Base-by-base conservation (phyloP, 1,140 invertebrate species). In the Drosophila novamexicana region DNA sequence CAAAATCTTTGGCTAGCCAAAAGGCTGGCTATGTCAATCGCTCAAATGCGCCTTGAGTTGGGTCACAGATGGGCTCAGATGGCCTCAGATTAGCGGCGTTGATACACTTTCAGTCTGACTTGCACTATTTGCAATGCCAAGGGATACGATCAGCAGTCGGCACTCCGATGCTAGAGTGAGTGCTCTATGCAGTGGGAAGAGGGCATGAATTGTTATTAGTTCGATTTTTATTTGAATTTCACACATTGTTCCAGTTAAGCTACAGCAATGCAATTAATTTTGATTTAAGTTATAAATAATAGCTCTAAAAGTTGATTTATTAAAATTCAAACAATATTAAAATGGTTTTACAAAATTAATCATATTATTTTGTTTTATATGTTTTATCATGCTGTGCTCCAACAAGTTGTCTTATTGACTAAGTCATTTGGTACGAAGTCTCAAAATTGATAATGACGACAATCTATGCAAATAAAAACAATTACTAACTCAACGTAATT, bases 11-110 rank as follows among this genome's bases (percentile, higher is more conserved):
- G 50, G 29, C 29, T 45, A 22, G 22, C 22, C 3, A 22, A 22
- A 22, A 36, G 34, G 4, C 9, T 6, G 6, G 47, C 52, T 64
- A 53, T 75, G 73, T 75, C 73, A 75, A 75, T 75, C 72, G 71
- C 36, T 63, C 52, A 66, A 66, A 49, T 56, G 52, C 34, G 47
- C 45, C 7, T 32, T 22, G 32, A 52, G 29, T 34, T 36, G 40
- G 32, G 42, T 18, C 49, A 40, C 16, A 29, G 56, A 59, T 64
- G 68, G 61, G 67, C 59, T 70, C 32, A 47, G 52, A 57, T 59
- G 71, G 65, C 49, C 42, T 61, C 7, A 61, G 70, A 53, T 73
- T 73, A 68, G 56, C 64, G 52, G n/a, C 12, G 45, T 62, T 67
- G 36, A 62, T 62, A 50, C 37, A 59, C 65, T 18, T 6, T 16